Conservation (phyloP, 2,888 invertebrate genomes). For the Sceliomorpha sp. region DNA sequence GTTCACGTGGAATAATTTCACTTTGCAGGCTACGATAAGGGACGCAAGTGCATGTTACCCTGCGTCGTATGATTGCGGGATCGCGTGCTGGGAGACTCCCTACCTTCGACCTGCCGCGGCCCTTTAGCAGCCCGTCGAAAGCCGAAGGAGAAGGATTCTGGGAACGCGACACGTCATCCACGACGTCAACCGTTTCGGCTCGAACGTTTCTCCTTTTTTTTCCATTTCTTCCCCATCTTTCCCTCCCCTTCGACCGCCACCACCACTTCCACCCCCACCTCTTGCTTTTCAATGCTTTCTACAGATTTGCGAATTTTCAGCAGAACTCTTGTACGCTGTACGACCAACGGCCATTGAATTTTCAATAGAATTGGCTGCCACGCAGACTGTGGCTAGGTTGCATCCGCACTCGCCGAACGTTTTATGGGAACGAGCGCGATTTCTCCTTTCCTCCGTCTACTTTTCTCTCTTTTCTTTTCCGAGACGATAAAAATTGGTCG, state of each 20-base stretch:
- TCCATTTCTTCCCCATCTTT: no score
- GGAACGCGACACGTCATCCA: slow-evolving; percentile 43
- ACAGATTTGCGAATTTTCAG: slow-evolving; percentile 20
- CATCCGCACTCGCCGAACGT: slow-evolving; percentile 8
- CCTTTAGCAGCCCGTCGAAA: slow-evolving; percentile 42
- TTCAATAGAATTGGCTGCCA: slow-evolving; percentile 55
- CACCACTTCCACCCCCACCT: background rate
- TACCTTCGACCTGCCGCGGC: slow-evolving; percentile 27
- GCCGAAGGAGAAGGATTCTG: slow-evolving; percentile 46
- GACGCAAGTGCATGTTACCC: slow-evolving; percentile 54
- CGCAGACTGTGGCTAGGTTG: slow-evolving; percentile 17
- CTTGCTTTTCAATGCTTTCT: slow-evolving; percentile 28
- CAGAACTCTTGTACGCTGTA: slow-evolving; percentile 18
- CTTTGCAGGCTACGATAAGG: slow-evolving; percentile 58
- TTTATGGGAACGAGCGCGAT: slow-evolving; percentile 14
- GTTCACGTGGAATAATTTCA: slow-evolving; percentile 60
- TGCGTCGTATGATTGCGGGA: slow-evolving; percentile 57
- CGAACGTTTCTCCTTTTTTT: background rate
- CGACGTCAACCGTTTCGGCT: slow-evolving; percentile 20
- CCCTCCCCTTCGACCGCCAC: background rate
- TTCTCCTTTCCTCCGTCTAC: slow-evolving; percentile 19
- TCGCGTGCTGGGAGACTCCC: slow-evolving; percentile 54
- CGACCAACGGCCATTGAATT: slow-evolving; percentile 57
- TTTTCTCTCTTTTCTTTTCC: slow-evolving; percentile 10
- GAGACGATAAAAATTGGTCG: no score